Conservation (phyloP, 2,797 vertebrate species). For the Presbytis comata region DNA sequence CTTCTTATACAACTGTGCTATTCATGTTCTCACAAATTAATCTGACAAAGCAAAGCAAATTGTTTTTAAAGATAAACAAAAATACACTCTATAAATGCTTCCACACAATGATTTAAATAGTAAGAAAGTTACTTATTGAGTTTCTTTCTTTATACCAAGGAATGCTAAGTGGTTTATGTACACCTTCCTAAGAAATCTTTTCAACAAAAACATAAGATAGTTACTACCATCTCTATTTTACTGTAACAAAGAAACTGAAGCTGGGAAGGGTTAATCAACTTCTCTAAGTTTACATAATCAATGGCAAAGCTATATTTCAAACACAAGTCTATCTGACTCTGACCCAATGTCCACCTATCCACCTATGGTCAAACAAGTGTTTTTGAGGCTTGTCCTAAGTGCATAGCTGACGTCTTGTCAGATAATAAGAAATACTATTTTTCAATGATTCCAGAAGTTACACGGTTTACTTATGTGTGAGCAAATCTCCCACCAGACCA, state of each 20-base stretch:
- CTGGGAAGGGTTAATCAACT: not conserved
- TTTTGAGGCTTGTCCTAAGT: not conserved
- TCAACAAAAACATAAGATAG: not conserved
- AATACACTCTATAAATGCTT: not conserved
- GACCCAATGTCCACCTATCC: not conserved
- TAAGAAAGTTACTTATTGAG: not conserved
- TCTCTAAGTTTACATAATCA: not conserved
- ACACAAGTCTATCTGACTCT: not conserved
- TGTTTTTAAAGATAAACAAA: not conserved
- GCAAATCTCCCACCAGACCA: not conserved
- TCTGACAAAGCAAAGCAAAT: not conserved
- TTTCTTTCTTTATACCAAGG: not conserved
- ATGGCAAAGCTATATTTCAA: not conserved
- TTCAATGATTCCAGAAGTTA: not conserved
- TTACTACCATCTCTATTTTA: not conserved
- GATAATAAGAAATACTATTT: not conserved
- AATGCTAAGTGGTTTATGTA: not conserved
- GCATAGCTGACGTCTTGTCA: not conserved
- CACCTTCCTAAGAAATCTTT: not conserved
- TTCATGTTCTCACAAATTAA: not conserved
- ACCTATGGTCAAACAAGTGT: not conserved
- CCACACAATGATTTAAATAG: not conserved
- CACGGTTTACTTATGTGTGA: not conserved
- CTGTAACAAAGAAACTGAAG: not conserved
- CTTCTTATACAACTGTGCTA: not conserved